Base-by-base conservation (phyloP, 2,113 vertebrate genomes). In the Brachyhypopomus occidentalis region DNA sequence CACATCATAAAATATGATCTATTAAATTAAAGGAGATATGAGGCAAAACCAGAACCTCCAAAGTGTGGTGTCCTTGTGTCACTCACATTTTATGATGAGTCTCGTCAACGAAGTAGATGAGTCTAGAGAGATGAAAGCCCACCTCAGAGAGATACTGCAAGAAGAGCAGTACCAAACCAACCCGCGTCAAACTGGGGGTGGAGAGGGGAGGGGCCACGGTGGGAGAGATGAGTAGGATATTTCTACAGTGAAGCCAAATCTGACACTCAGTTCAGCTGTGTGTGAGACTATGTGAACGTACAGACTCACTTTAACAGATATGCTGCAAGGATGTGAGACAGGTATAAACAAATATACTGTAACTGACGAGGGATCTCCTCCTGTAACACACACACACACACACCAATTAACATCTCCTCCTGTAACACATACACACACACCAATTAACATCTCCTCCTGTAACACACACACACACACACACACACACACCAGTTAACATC, bases 231-330 rank as follows among this genome's bases (percentile, higher is more conserved):
- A 34, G 63, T 22, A 34, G 23, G 22, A 5, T 4, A 25, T 12
- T 22, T 27, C 8, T 52, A 52, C 12, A 52, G 45, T 52, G 45
- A 14, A 52, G 12, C 45, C 45, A 52, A 52, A 52, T 2, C 9
- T 11, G 2, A 36, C 64, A 67, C 63, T 30, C 25, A 20, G 0
- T 3, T 34, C n/a, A 14, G 38, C 5, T 38, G 14, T 41, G 60
- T 25, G 60, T 63, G 11, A 19, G 60, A 34, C 12, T 1, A 11
- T 58, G 16, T n/a, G 41, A 48, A 36, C 0, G 9, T 58, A 9
- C 8, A 0, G n/a, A 48, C 97, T 97, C 91, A 99, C 97, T 99
- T 98, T 84, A 99, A 92, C 88, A 98, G 91, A 90, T 99, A 99
- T 0, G 97, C 97, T 20, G 95, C 94, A 11, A 95, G 83, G 64